Conservation (phyloP, 2,888 invertebrate species). For the Sicus ferrugineus region DNA sequence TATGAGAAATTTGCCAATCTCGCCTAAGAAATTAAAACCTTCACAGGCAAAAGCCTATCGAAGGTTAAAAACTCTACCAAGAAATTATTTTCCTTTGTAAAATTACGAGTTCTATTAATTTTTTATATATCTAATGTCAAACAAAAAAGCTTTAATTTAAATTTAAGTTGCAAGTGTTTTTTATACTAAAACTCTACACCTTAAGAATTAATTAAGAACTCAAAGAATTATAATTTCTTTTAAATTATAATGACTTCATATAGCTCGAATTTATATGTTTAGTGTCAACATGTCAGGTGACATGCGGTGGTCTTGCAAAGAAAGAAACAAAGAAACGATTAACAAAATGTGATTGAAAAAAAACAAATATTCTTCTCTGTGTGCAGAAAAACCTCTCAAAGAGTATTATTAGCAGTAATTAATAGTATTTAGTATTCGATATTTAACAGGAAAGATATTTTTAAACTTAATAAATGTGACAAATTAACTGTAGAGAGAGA, state of each 20-base stretch:
- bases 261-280: conserved; percentile 30
- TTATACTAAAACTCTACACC: no score
- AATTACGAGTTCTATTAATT: no score
- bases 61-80: no score
- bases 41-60: no score
- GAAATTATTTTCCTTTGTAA: no score
- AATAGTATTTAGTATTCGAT: conserved; percentile 12
- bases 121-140: neutral
- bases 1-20: no score
- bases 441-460: conserved; percentile 9
- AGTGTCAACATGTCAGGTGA: neutral
- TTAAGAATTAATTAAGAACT: conserved; percentile 13
- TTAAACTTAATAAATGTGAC: conserved; percentile 8
- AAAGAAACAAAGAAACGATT: conserved; percentile 25
- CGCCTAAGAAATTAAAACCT: no score
- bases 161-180: no score
- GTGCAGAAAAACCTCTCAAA: conserved; percentile 21
- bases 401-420: conserved; percentile 31
- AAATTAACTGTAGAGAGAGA: conserved; percentile 3
- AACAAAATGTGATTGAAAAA: conserved; percentile 27
- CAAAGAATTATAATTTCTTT: no score
- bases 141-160: conserved; percentile 22
- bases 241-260: conserved; percentile 16
- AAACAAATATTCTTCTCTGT: conserved; percentile 8
- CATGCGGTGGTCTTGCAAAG: neutral